Evolutionary conservation across 1,140 invertebrate genomes (phyloP), one percentile per base, ranked within the genome.

Genomic region (Chironomus striatipennis): DNA sequence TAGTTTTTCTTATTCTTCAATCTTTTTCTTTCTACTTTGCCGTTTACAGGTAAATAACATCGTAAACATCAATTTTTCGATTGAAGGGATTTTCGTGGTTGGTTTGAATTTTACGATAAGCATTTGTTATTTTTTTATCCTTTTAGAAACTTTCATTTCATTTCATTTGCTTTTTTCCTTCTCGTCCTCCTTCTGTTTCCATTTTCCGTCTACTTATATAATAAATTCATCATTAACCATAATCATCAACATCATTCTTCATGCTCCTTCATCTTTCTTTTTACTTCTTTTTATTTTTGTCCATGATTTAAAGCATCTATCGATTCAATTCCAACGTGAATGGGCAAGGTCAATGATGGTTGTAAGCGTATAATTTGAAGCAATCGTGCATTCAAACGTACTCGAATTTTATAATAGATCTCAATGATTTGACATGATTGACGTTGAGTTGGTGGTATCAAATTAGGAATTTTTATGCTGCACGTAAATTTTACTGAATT

Each of bases 41-140:
- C 24, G 1, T 34, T 34, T 5, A 34, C 24, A 34, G 24, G 24
- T 34, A 34, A 34, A 34, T 34, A 34, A 34, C 24, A 34, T 34
- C 24, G 24, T 57, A 57, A 57, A 57, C 47, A 57, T n/a, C 47
- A 57, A 57, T 57, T 57, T 57, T 15, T 57, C 47, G 47, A 57
- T 57, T 57, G 47, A 57, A 57, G 47, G 47, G 47, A 57, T 57
- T 57, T 57, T 57, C 47, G 12, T 15, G 47, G n/a, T 12, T 12
- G 47, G 9, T 57, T 57, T 57, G 5, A 12, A 15, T 57, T 57
- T 15, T 57, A 57, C 15, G 47, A 57, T 57, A 57, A 57, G 47
- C 12, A 57, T 5, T 12, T n/a, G n/a, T n/a, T 15, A 34, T 5
- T 34, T 34, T 34, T 34, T 34, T 2, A 2, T 5, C 24, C 24